Evolutionary conservation across 2,888 invertebrate genomes (phyloP).

Genomic region (Blastobasis adustella): DNA sequence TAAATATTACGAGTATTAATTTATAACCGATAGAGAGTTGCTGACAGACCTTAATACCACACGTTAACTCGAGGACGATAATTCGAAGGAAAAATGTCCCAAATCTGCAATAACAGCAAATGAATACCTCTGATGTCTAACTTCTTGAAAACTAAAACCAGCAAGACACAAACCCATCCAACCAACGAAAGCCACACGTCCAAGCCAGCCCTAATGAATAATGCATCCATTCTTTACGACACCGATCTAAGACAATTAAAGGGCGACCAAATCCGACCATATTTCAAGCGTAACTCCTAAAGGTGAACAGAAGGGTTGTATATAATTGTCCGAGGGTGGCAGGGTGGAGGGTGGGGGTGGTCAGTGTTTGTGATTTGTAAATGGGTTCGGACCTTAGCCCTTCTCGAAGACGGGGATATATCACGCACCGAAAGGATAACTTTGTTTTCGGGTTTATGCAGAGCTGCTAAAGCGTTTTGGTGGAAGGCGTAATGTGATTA

Average conservation of each 20-base stretch:
- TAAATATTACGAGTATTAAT: too few relatives aligned
- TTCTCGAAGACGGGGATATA: constrained; percentile 71
- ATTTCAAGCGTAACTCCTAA: constrained; percentile 58
- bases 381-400: constrained; percentile 72
- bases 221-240: constrained; percentile 24
- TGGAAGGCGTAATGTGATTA: background rate
- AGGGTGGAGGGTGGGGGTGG: constrained; percentile 39
- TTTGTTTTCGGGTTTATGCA: constrained; percentile 46
- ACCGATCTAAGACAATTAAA: constrained; percentile 26
- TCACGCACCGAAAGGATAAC: constrained; percentile 69
- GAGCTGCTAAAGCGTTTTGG: constrained; percentile 30
- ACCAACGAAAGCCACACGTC: background rate
- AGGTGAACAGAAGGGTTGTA: constrained; percentile 51
- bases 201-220: too few relatives aligned
- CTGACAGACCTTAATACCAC: too few relatives aligned
- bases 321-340: constrained; percentile 42
- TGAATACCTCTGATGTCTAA: too few relatives aligned
- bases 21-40: too few relatives aligned
- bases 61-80: too few relatives aligned
- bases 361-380: constrained; percentile 76
- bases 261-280: constrained; percentile 53
- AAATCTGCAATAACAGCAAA: too few relatives aligned
- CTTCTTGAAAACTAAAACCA: too few relatives aligned
- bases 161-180: background rate
- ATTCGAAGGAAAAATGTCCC: too few relatives aligned